Base-by-base conservation (phyloP, 1,140 invertebrate genomes). In the Anadara kagoshimensis region DNA sequence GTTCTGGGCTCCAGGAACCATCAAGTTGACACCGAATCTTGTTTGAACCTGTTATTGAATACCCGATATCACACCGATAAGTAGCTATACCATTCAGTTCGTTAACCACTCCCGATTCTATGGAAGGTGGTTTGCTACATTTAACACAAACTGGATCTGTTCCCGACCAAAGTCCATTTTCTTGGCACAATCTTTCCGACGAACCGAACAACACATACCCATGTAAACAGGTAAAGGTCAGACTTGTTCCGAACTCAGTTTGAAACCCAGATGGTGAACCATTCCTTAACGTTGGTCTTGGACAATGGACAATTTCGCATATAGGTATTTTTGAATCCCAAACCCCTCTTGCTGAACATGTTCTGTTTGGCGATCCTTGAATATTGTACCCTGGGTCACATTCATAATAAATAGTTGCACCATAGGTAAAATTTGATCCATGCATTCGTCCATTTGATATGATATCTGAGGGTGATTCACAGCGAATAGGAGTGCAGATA, bases 81-180 rank as follows among this genome's bases (percentile, higher is more conserved):
- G 61, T 73, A 41, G 76, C 77, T 54, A 75, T 20, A 81, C 97
- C 97, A n/a, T 94, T 94, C 0, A 94, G 95, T 11, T 97, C 94
- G 0, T 95, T 95, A 0, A 97, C 90, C 14, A 96, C 94, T 54
- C 95, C 94, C 82, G 96, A 94, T 44, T 93, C 92, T 0, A 96
- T 93, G 18, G 95, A 89, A 22, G 73, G 70, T 5, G 81, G 75
- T 22, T 69, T n/a, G 5, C 59, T 56, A 57, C 78, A 79, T 49
- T 83, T 82, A 7, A 75, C 92, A 89, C 96, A 98, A 8, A 90
- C 90, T 0, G 95, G 94, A 68, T 95, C 93, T 1, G 93, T 92
- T 73, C 93, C 94, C 0, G 94, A 95, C 95, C 95, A 97, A 89
- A 94, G 94, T 24, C 94, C 94, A 83, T 93, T 94, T 80, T 93